These are phyloP conservation scores for Sylvilagus floridanus DNA, from an alignment of 2,797 vertebrate species.

Conservation along the genomic window DNA sequence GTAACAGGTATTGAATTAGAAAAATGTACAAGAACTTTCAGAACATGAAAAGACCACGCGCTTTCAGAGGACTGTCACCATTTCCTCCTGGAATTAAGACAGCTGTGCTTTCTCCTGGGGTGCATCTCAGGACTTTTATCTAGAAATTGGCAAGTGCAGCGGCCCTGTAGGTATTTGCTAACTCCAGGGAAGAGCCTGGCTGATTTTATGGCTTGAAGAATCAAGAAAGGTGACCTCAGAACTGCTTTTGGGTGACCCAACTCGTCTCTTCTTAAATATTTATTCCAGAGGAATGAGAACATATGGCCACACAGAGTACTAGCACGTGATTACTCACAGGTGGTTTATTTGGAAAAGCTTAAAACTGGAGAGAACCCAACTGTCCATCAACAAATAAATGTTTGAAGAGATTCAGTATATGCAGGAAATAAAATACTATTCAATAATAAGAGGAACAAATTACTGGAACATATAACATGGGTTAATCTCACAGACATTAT, in stretches of 20 bases:
- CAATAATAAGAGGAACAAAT: background rate
- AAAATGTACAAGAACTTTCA: background rate
- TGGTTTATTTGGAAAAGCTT: background rate
- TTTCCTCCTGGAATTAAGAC: background rate
- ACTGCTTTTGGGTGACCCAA: background rate
- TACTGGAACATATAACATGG: background rate
- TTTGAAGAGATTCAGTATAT: background rate
- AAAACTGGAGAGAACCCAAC: background rate
- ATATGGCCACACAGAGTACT: background rate
- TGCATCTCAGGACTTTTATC: background rate
- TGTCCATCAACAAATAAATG: background rate
- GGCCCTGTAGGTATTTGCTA: fast-evolving
- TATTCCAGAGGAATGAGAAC: background rate
- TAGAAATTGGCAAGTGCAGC: background rate
- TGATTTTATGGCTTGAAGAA: background rate
- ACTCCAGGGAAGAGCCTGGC: background rate
- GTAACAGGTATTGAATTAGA: background rate
- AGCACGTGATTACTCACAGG: background rate
- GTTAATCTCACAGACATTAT: background rate
- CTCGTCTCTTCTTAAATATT: background rate
- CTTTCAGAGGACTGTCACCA: background rate
- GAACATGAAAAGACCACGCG: background rate
- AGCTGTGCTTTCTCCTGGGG: background rate
- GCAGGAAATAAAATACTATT: background rate
- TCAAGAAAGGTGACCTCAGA: background rate